These are phyloP conservation scores for Rhabdomys dilectus DNA, from an alignment of 2,113 vertebrate species.

Conservation along the genomic window DNA sequence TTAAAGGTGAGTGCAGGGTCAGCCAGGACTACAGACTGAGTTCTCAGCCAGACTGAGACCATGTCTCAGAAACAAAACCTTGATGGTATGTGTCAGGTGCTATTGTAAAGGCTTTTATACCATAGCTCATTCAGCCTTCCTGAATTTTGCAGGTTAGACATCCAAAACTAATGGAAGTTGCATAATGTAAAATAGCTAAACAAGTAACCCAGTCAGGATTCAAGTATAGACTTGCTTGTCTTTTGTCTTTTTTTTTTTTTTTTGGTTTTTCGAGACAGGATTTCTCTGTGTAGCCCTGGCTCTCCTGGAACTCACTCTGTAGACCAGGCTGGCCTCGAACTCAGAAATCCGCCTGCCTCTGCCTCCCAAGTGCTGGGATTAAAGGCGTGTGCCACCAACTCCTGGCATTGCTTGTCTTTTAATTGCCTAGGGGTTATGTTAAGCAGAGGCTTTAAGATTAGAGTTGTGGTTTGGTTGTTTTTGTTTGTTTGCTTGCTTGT, in stretches of 20 bases:
- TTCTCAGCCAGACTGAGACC: background rate
- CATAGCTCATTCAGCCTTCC: background rate
- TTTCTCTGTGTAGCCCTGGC: too few species aligned
- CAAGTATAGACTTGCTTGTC: background rate
- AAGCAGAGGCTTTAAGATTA: background rate
- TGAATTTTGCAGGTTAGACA: background rate
- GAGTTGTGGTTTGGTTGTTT: background rate
- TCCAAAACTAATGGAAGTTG: background rate
- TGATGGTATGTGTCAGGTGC: background rate
- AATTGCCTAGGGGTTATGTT: background rate
- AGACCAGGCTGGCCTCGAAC: too few species aligned
- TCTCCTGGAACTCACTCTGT: too few species aligned
- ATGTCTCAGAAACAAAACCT: background rate
- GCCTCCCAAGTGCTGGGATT: too few species aligned
- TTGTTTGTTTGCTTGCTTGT: conserved; percentile 10
- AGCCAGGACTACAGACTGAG: background rate
- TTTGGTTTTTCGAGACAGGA: too few species aligned
- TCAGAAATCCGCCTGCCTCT: too few species aligned
- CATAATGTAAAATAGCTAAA: background rate
- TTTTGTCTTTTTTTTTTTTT: too few species aligned
- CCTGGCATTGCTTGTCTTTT: background rate
- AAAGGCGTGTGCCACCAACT: too few species aligned
- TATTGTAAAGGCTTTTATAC: background rate
- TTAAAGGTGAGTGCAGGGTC: background rate
- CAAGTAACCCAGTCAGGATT: background rate